These are phyloP conservation scores for Paratrypauchen microcephalus DNA, from an alignment of 2,797 vertebrate species.

Conservation along the genomic window DNA sequence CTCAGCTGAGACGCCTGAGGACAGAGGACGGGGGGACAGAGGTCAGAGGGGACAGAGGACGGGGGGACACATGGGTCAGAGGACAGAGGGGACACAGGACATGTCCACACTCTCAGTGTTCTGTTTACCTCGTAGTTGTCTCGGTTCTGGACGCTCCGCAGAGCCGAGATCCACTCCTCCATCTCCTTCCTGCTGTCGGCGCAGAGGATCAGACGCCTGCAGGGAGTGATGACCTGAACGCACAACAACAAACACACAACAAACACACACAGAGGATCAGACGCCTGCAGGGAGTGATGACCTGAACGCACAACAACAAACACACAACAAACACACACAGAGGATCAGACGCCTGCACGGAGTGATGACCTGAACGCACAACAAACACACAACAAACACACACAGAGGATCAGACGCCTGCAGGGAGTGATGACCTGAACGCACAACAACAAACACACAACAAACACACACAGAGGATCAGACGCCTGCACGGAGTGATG, in stretches of 20 bases:
- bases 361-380: no score
- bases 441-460: no score
- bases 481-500: no score
- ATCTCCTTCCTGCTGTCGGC: constrained; percentile 98
- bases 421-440: no score
- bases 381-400: no score
- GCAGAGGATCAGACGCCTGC: constrained; percentile 90
- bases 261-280: no score
- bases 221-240: constrained; percentile 91
- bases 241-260: background rate
- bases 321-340: no score
- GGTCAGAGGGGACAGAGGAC: background rate
- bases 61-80: background rate
- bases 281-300: no score
- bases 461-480: no score
- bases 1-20: constrained; percentile 92
- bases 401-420: no score
- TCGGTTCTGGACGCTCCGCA: constrained; percentile 90
- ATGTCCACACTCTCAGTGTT: background rate
- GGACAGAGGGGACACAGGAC: background rate
- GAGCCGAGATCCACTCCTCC: constrained; percentile 97
- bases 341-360: no score
- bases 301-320: no score
- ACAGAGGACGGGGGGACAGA: background rate
- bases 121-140: constrained; percentile 96